These are phyloP conservation scores for Mus pahari DNA, from an alignment of 2,113 vertebrate genomes.

Conservation along the genomic window DNA sequence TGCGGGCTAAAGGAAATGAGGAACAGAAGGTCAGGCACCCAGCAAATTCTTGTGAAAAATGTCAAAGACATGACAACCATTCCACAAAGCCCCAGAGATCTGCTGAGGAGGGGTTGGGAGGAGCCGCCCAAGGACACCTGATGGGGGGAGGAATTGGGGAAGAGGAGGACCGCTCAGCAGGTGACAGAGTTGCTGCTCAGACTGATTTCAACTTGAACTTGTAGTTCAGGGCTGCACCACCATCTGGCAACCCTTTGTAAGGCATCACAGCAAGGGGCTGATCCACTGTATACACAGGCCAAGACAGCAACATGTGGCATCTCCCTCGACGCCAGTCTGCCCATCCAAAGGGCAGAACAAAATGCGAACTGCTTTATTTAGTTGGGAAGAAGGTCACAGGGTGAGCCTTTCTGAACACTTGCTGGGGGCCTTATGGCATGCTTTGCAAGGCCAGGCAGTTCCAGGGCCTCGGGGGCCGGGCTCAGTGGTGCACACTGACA, in stretches of 20 bases:
- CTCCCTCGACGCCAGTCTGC: constrained; percentile 11
- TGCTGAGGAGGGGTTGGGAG: neutral
- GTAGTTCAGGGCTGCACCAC: neutral
- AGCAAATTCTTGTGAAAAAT: neutral
- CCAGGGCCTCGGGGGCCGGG: neutral
- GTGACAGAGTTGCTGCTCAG: neutral
- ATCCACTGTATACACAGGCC: neutral
- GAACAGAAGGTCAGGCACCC: neutral
- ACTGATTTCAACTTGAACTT: neutral
- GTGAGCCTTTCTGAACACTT: neutral
- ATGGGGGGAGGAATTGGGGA: neutral
- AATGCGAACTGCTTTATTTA: constrained; percentile 55
- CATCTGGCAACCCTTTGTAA: constrained; percentile 10
- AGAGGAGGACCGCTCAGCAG: neutral
- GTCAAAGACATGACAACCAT: neutral
- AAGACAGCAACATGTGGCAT: neutral
- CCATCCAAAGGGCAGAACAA: constrained; percentile 12
- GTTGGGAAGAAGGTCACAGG: constrained; percentile 52
- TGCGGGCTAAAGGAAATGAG: neutral
- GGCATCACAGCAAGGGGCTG: neutral
- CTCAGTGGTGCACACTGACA: neutral
- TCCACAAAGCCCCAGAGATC: neutral
- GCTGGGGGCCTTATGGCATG: neutral
- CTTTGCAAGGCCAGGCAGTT: neutral
- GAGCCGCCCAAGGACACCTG: neutral